Conservation (phyloP, 2,888 invertebrate genomes). For the Eulithis prunata region DNA sequence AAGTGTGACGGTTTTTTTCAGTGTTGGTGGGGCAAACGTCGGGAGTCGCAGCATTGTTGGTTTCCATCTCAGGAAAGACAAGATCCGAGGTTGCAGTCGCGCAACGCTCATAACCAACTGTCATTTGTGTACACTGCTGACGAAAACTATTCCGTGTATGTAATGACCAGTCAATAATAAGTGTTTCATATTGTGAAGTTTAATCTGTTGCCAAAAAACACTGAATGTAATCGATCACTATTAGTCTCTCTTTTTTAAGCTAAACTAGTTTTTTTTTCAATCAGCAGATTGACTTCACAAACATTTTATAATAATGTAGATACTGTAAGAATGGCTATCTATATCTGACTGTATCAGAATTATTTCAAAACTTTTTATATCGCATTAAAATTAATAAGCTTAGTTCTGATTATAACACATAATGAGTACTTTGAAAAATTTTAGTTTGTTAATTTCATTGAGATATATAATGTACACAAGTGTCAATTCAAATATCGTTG, state of each 20-base stretch:
- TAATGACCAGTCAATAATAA: conserved; percentile 41
- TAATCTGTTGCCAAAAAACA: conserved; percentile 26
- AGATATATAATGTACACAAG: conserved; percentile 20
- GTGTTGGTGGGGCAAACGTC: conserved; percentile 58
- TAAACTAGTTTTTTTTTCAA: conserved; percentile 27
- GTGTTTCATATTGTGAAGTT: conserved; percentile 29
- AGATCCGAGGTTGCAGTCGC: conserved; percentile 82
- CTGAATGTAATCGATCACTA: conserved; percentile 25
- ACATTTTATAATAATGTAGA: conserved; percentile 34
- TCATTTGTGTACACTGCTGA: conserved; percentile 58
- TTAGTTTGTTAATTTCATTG: conserved; percentile 29
- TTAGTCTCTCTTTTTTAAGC: conserved; percentile 21
- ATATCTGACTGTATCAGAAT: conserved; percentile 31
- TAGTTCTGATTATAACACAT: conserved; percentile 5
- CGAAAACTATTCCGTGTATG: conserved; percentile 37
- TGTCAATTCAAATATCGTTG: conserved; percentile 28
- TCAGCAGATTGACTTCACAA: conserved; percentile 32
- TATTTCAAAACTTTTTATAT: conserved; percentile 14
- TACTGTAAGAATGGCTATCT: conserved; percentile 32
- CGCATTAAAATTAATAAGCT: conserved; percentile 22
- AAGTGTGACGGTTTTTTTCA: conserved; percentile 47
- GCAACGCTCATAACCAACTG: conserved; percentile 60
- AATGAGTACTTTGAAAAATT: conserved; percentile 1
- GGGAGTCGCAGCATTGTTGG: conserved; percentile 66
- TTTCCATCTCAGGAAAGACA: conserved; percentile 75